phyloP scores from a whole-genome alignment of 2,888 invertebrate species.

The Melieria omissa region DNA sequence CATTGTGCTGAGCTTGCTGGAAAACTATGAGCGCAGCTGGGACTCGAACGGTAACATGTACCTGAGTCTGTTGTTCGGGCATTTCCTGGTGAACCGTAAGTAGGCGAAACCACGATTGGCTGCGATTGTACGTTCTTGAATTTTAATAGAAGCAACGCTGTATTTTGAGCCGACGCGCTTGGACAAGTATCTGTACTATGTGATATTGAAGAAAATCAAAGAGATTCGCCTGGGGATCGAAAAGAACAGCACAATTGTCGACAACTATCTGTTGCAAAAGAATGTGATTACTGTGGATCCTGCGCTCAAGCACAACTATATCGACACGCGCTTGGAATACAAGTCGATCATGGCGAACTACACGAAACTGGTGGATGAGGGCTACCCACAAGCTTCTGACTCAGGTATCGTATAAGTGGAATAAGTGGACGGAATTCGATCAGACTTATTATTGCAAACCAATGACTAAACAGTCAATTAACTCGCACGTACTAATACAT shows the following conservation, averaged over 20 bases:
- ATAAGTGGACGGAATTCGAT: too few relatives aligned
- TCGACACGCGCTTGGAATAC: slow-evolving; percentile 56
- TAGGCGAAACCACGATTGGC: slow-evolving; percentile 9
- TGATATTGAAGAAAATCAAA: slow-evolving; percentile 52
- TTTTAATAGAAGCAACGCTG: slow-evolving; percentile 55
- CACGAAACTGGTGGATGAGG: slow-evolving; percentile 49
- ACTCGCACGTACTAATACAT: too few relatives aligned
- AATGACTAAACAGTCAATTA: too few relatives aligned
- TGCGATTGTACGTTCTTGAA: not conserved
- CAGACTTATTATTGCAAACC: too few relatives aligned
- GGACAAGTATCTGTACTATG: slow-evolving; percentile 54
- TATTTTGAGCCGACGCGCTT: slow-evolving; percentile 55
- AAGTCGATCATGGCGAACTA: slow-evolving; percentile 51
- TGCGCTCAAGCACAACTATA: slow-evolving; percentile 48
- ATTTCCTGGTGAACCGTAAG: slow-evolving; percentile 62
- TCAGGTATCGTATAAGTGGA: too few relatives aligned
- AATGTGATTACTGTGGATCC: slow-evolving; percentile 52
- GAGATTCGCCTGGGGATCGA: slow-evolving; percentile 27
- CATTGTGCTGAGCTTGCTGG: too few relatives aligned
- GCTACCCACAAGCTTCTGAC: slow-evolving; percentile 34
- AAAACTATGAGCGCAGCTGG: too few relatives aligned
- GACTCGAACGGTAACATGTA: too few relatives aligned
- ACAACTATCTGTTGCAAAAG: slow-evolving; percentile 53
- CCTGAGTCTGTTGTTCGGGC: slow-evolving; percentile 46
- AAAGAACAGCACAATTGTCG: slow-evolving; percentile 20